These are phyloP conservation scores for Oikopleura dioica DNA, from an alignment of 23 tunicate species.

Conservation along the genomic window DNA sequence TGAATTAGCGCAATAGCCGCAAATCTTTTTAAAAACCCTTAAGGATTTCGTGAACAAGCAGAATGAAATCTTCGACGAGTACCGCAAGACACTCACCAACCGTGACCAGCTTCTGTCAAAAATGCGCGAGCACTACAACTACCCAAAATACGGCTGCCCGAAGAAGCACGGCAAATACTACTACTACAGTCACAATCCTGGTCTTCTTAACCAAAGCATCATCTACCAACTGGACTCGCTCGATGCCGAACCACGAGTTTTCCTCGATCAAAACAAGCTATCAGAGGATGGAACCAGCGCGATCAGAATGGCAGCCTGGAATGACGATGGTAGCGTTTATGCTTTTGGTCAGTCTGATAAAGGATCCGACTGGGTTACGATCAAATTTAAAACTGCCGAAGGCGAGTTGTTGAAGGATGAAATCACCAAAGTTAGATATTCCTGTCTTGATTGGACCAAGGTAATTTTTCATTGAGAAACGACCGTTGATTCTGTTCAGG, in stretches of 20 bases:
- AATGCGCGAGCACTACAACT: slow-evolving; percentile 48
- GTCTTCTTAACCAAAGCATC: slow-evolving; percentile 91
- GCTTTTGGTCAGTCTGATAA: slow-evolving; percentile 66
- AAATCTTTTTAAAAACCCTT: too few relatives aligned
- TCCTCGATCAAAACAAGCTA: slow-evolving; percentile 66
- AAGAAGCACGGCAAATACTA: slow-evolving; percentile 37
- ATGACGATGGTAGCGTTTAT: slow-evolving; percentile 40
- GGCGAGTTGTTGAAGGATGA: slow-evolving; percentile 35
- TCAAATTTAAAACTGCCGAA: slow-evolving; percentile 15
- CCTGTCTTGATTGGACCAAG: slow-evolving; percentile 69
- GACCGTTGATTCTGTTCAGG: too few relatives aligned
- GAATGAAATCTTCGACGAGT: slow-evolving; percentile 38
- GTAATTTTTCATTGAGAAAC: too few relatives aligned
- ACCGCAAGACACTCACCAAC: slow-evolving; percentile 29
- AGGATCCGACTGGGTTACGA: slow-evolving; percentile 89
- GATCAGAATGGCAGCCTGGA: slow-evolving; percentile 30
- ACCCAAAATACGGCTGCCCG: slow-evolving; percentile 64
- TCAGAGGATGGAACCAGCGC: slow-evolving; percentile 84
- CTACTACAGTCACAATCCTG: slow-evolving; percentile 59
- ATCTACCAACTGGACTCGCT: not conserved
- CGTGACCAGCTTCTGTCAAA: slow-evolving; percentile 28
- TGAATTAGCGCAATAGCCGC: too few relatives aligned
- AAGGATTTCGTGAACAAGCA: slow-evolving; percentile 59
- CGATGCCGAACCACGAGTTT: slow-evolving; percentile 25
- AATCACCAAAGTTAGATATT: slow-evolving; percentile 47